Conservation (phyloP, 2,888 invertebrate genomes). For the Eristalis tenax region DNA sequence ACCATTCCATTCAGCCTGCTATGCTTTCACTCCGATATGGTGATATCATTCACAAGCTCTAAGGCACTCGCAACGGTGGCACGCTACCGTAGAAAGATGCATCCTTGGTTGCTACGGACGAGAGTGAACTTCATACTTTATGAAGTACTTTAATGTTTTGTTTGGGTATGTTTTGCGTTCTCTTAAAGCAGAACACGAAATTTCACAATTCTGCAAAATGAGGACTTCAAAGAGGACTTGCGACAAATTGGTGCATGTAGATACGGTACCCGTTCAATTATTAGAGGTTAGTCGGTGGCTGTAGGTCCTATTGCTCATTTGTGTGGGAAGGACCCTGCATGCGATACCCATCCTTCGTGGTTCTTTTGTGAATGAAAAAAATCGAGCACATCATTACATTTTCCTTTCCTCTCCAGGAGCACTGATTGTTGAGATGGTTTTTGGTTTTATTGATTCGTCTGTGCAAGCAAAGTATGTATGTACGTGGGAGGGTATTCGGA, state of each 20-base stretch:
- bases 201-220: slow-evolving; percentile 49
- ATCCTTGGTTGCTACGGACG: slow-evolving; percentile 25
- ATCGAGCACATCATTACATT: slow-evolving; percentile 65
- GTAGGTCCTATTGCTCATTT: slow-evolving; percentile 57
- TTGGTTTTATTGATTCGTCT: slow-evolving; percentile 60
- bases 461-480: slow-evolving; percentile 16
- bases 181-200: slow-evolving; percentile 59
- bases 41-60: slow-evolving; percentile 53
- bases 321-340: slow-evolving; percentile 55
- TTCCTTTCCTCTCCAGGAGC: slow-evolving; percentile 43
- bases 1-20: slow-evolving; percentile 54
- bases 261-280: slow-evolving; percentile 60
- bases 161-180: slow-evolving; percentile 40
- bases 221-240: slow-evolving; percentile 34
- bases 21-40: slow-evolving; percentile 4
- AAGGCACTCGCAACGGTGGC: background rate
- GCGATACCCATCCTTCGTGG: slow-evolving; percentile 24
- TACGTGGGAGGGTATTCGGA: background rate
- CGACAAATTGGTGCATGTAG: slow-evolving; percentile 56
- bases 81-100: slow-evolving; percentile 15
- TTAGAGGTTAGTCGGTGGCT: slow-evolving; percentile 62
- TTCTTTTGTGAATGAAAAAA: slow-evolving; percentile 29
- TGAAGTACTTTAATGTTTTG: slow-evolving; percentile 60
- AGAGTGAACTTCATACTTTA: slow-evolving; percentile 39
- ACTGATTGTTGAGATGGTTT: slow-evolving; percentile 66